Evolutionary conservation across 2,888 invertebrate genomes (phyloP).

Genomic region (Catonia carolina): DNA sequence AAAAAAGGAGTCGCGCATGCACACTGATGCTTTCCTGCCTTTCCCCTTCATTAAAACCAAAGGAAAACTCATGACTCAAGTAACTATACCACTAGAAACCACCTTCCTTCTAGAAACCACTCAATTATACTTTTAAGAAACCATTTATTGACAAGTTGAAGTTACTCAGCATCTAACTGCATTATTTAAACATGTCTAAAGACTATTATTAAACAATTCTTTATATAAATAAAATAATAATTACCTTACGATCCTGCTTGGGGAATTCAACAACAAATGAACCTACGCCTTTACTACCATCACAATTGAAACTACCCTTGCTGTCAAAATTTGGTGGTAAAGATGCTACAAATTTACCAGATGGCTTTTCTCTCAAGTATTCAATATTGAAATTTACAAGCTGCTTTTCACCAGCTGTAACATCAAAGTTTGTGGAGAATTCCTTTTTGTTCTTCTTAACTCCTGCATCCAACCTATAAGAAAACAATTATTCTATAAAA

Average conservation of each 20-base stretch:
- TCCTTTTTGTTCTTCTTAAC: constrained; percentile 24
- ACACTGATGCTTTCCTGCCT: too few relatives aligned
- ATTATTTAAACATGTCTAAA: too few relatives aligned
- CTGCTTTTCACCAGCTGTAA: constrained; percentile 34
- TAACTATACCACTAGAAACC: too few relatives aligned
- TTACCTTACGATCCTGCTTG: constrained; percentile 33
- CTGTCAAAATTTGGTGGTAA: constrained; percentile 55
- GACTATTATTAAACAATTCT: too few relatives aligned
- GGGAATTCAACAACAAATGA: constrained; percentile 53
- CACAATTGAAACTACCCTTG: constrained; percentile 57
- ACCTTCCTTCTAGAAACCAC: too few relatives aligned
- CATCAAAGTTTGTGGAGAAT: constrained; percentile 37
- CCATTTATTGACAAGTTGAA: too few relatives aligned
- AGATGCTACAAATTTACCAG: constrained; percentile 51
- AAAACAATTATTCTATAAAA: background rate
- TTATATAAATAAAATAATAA: constrained; percentile 10
- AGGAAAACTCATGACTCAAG: too few relatives aligned
- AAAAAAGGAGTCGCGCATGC: too few relatives aligned
- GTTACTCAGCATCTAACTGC: too few relatives aligned
- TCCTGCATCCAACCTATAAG: constrained; percentile 25
- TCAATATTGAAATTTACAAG: constrained; percentile 25
- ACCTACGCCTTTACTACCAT: constrained; percentile 58
- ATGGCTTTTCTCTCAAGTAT: constrained; percentile 39
- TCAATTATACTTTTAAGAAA: too few relatives aligned
- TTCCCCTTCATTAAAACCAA: too few relatives aligned